phyloP scores from a whole-genome alignment of 1,140 invertebrate genomes.

The Dryas iulia region DNA sequence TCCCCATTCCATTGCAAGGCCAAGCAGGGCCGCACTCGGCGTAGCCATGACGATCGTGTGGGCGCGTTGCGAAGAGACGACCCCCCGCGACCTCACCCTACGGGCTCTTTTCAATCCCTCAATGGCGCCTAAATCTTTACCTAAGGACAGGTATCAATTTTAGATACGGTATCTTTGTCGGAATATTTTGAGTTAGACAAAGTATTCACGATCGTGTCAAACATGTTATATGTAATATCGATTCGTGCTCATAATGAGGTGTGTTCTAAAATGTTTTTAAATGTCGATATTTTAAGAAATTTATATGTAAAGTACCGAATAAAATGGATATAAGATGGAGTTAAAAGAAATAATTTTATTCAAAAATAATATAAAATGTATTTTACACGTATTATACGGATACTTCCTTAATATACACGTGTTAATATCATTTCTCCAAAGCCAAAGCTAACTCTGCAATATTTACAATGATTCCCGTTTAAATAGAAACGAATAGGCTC shows the following conservation, averaged over 20 bases:
- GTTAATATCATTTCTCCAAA: background rate
- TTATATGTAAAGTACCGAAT: no score
- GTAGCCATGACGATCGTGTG: conserved; percentile 71
- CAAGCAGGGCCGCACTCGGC: conserved; percentile 72
- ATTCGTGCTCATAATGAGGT: background rate
- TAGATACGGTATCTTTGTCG: conserved; percentile 19
- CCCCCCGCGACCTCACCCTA: conserved; percentile 35
- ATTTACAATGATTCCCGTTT: conserved; percentile 25
- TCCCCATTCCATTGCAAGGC: conserved; percentile 78
- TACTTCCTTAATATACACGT: background rate
- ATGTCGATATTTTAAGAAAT: background rate
- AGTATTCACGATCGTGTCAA: background rate
- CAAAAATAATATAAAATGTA: background rate
- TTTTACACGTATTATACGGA: background rate
- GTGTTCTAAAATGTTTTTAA: background rate
- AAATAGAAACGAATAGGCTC: conserved; percentile 20
- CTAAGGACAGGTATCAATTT: conserved; percentile 51
- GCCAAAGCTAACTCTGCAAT: conserved; percentile 17
- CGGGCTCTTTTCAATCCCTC: conserved; percentile 70
- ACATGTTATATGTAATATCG: background rate
- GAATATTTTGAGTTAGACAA: conserved; percentile 2
- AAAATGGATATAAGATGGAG: no score
- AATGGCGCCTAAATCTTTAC: conserved; percentile 63
- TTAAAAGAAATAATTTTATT: no score
- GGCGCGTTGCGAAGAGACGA: conserved; percentile 70